Evolutionary conservation across 53 echinoderm and acorn worm genomes (phyloP), one percentile per base, ranked within the genome.

Genomic region (Zoroaster sp.): DNA sequence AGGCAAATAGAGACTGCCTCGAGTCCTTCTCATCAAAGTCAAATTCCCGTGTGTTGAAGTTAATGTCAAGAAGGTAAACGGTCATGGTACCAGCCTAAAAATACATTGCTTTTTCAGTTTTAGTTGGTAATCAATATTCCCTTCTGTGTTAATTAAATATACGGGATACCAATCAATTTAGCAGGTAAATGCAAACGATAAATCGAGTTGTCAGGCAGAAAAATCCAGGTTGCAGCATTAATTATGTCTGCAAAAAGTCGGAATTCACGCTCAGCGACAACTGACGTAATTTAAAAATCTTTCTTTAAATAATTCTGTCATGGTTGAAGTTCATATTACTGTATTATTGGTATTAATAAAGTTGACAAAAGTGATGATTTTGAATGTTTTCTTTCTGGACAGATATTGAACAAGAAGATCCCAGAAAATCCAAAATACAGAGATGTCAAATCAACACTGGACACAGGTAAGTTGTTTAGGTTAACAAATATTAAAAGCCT

Each of bases 341-440:
- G 38, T 34, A 13, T 71, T 11, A 12, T 15, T 36, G 35, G 13
- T 71, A 38, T 36, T 38, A 17, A 36, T 11, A 11, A 36, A 38
- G n/a, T n/a, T n/a, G n/a, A n/a, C n/a, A n/a, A n/a, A n/a, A n/a
- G n/a, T n/a, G n/a, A n/a, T n/a, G 38, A 36, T 71, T 12, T 73
- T 73, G 2, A 12, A 10, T 79, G 14, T 34, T 12, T 39, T 79
- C 25, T 23, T 40, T 79, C 25, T 0, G 13, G 1, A 5, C 75
- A 95, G 95, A 87, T 93, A 39, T 67, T 95, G 68, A 93, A 95
- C 75, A 95, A 91, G 83, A 93, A 65, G 70, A 80, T 95, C 17
- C 95, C 95, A 13, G 91, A 95, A 55, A 95, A 95, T 35, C 95
- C 95, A 1, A 91, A 51, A 23, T 95, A 95, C 89, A 93, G 88